phyloP scores from a whole-genome alignment of 2,797 vertebrate genomes.

The Takifugu ocellatus region DNA sequence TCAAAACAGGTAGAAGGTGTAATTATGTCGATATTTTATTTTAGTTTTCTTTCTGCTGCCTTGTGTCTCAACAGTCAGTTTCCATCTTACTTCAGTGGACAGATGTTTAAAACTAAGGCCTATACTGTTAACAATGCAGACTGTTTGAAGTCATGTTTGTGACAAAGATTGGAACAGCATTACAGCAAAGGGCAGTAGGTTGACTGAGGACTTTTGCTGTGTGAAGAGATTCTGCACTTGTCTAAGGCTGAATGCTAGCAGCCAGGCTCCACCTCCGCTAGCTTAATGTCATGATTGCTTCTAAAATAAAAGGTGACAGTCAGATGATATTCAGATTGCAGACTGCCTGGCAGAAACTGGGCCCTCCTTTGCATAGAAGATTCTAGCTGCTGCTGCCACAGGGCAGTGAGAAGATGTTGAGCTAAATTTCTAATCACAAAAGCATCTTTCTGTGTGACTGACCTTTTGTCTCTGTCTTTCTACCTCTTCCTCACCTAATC shows the following conservation, averaged over 20 bases:
- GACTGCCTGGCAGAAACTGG: not conserved
- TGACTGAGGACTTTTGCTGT: too few species aligned
- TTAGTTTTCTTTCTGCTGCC: too few species aligned
- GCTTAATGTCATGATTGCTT: not conserved
- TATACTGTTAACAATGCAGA: too few species aligned
- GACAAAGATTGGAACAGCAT: too few species aligned
- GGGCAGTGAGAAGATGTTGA: not conserved
- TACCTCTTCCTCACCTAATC: constrained; percentile 63
- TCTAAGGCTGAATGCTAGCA: not conserved
- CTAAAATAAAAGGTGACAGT: not conserved
- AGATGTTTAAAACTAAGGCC: too few species aligned
- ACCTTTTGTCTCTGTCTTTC: constrained; percentile 58
- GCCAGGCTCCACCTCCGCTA: not conserved
- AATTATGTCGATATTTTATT: too few species aligned
- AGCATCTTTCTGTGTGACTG: constrained; percentile 38
- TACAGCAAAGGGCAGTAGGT: too few species aligned
- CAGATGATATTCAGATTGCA: not conserved
- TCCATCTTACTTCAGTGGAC: too few species aligned
- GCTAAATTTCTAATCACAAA: not conserved
- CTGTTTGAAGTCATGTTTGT: too few species aligned
- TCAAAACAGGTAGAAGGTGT: too few species aligned
- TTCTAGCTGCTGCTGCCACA: not conserved
- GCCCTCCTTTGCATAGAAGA: not conserved
- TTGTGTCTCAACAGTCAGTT: too few species aligned
- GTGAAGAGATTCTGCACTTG: too few species aligned